Percentiles rank a stretch among this genome's conserved stretches.
Evolutionary conservation across 2,113 vertebrate genomes (phyloP).

Genomic region (Cinclus mexicanus): DNA sequence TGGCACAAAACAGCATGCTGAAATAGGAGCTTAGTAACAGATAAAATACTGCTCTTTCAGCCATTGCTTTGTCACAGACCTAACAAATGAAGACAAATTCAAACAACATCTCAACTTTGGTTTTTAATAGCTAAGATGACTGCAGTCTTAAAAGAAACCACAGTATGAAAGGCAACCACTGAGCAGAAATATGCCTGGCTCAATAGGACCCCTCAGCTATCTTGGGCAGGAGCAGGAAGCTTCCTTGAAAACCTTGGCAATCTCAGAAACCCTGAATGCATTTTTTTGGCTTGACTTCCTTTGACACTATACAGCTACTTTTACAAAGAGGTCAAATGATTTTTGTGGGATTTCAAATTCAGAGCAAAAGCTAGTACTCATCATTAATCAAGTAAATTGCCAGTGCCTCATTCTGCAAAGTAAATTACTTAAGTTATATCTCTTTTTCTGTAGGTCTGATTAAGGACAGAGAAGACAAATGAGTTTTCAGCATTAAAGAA

Average conservation of each 20-base stretch:
- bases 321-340: constrained; percentile 20
- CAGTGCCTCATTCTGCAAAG: constrained; percentile 15
- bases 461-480: constrained; percentile 37
- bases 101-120: background rate
- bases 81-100: constrained; percentile 34
- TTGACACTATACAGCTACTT: background rate
- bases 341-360: constrained; percentile 21
- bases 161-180: background rate
- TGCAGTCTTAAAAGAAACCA: background rate
- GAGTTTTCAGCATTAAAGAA: background rate
- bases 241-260: background rate
- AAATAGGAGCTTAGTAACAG: background rate
- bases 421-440: constrained; percentile 28
- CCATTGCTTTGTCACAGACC: background rate
- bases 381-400: constrained; percentile 54
- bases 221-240: background rate
- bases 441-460: constrained; percentile 13
- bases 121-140: background rate
- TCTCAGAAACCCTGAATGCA: background rate
- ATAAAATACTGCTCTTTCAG: background rate
- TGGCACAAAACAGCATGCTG: background rate
- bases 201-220: background rate
- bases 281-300: background rate
- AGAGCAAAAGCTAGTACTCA: background rate
- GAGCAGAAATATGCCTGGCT: background rate